Evolutionary conservation across 1,140 invertebrate genomes (phyloP), one percentile per base, ranked within the genome.

Genomic region (Lutraria rhynchaena): DNA sequence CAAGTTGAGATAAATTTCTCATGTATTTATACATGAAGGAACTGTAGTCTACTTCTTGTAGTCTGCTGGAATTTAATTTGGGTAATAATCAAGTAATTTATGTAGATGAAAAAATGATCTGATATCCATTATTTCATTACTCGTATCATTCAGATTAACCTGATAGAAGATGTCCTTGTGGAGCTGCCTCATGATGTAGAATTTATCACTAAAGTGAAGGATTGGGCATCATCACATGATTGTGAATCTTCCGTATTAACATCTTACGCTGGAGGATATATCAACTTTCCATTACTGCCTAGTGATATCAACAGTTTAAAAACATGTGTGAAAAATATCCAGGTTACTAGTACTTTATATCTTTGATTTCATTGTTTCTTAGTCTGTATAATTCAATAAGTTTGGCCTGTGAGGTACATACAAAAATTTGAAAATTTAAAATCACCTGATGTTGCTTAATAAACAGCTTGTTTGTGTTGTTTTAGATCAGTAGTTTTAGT

Each of bases 211-310:
- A 78, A 51, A 15, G 27, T 78, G n/a, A 53, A 22, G 63, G 27
- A 67, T 1, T 78, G 75, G 75, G 9, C 61, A 22, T 1, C n/a
- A 17, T 17, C 63, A 15, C 27, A 31, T 15, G 49, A 67, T 24
- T 67, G 61, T 33, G 35, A 69, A 22, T 22, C 11, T 15, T 29
- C 29, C 1, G 5, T 78, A 7, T 19, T 27, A 69, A 3, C 11
- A 22, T 17, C 49, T 19, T 31, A 19, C 5, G 60, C 69, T n/a
- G 75, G 75, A n/a, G 75, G 75, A 35, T 69, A 78, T 58, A 2
- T 78, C 33, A 67, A 31, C 29, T 78, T 53, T 22, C 75, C 75
- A 5, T 46, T 63, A 13, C 60, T 78, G 33, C 75, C 75, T 17
- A 24, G 17, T 13, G 41, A 44, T 9, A 15, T 78, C 1, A 49